Base-by-base conservation (phyloP, 2,888 invertebrate species). In the Dinocampus coccinellae region DNA sequence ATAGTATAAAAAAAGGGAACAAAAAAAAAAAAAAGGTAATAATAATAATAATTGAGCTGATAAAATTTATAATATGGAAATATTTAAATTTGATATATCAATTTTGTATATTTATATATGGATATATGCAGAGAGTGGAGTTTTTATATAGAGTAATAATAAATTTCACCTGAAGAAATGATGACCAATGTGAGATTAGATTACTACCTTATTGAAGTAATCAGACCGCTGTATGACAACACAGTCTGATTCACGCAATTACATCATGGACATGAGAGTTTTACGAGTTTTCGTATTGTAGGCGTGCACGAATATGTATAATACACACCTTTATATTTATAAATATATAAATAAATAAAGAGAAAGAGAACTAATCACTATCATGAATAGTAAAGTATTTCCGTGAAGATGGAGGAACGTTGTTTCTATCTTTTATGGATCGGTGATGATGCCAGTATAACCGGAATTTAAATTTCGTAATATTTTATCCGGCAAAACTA, bases 191-290 rank as follows among this genome's bases (percentile, higher is more conserved):
- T 29, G 39, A 70, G 63, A 39, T 57, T 62, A 57, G 42, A 63
- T 57, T 63, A 70, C 55, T 20, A 58, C 58, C 57, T 63, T 55
- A 53, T 63, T 65, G 58, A 57, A 64, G 65, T 47, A 70, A 70
- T 70, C 70, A 70, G 70, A 70, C 58, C 70, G 64, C 47, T 47
- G 52, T 65, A 70, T 70, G 64, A 70, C 70, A 42, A 47, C 60
- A 70, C 65, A 70, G 60, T 70, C 65, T 70, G 70, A 70, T 70
- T 65, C 64, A 70, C 70, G 70, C 70, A 70, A 22, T 70, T 70
- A 70, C 70, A 70, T 70, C 70, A 70, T 58, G 70, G 60, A 34
- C 63, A 29, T n/a, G 57, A 63, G 26, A 65, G 58, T 63, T 63
- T 42, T 63, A 63, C 26, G 63, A 57, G 63, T 63, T 64, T 58